phyloP scores from a whole-genome alignment of 2,888 invertebrate species.

The Clostera curtula region DNA sequence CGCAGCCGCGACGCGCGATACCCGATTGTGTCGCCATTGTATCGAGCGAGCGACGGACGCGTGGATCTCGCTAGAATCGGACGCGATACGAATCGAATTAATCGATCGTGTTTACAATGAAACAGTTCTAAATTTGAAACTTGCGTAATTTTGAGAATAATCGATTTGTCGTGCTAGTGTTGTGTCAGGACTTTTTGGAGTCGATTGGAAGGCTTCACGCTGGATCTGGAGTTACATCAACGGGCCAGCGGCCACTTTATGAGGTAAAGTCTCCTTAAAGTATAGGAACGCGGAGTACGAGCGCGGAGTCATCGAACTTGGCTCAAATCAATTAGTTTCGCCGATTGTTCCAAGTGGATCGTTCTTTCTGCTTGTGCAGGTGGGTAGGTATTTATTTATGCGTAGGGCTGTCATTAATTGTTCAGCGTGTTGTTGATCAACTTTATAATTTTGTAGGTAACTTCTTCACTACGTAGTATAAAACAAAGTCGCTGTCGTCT shows the following conservation, averaged over 20 bases:
- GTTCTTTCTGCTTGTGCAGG: slow-evolving; percentile 15
- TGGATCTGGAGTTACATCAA: slow-evolving; percentile 86
- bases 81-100: slow-evolving; percentile 47
- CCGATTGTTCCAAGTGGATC: slow-evolving; percentile 20
- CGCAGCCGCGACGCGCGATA: slow-evolving; percentile 68
- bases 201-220: slow-evolving; percentile 71
- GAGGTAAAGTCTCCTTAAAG: slow-evolving; percentile 60
- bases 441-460: too few relatives aligned
- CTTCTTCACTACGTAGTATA: too few relatives aligned
- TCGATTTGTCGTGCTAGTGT: slow-evolving; percentile 30
- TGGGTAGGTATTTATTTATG: slow-evolving; percentile 5
- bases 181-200: slow-evolving; percentile 35
- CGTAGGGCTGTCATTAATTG: too few relatives aligned
- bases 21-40: slow-evolving; percentile 74
- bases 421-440: too few relatives aligned
- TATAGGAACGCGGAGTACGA: not conserved
- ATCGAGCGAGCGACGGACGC: slow-evolving; percentile 52
- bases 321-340: slow-evolving; percentile 27
- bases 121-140: slow-evolving; percentile 28
- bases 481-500: too few relatives aligned
- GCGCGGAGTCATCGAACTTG: slow-evolving; percentile 46
- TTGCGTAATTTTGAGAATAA: slow-evolving; percentile 23
- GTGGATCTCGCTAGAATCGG: slow-evolving; percentile 53
- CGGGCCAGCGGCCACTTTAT: slow-evolving; percentile 85
- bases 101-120: slow-evolving; percentile 48